A percentile compares a stretch with the other conserved stretches of the same genome.
These are phyloP conservation scores for Camponotus fellah DNA, from an alignment of 2,888 invertebrate genomes.

Conservation along the genomic window DNA sequence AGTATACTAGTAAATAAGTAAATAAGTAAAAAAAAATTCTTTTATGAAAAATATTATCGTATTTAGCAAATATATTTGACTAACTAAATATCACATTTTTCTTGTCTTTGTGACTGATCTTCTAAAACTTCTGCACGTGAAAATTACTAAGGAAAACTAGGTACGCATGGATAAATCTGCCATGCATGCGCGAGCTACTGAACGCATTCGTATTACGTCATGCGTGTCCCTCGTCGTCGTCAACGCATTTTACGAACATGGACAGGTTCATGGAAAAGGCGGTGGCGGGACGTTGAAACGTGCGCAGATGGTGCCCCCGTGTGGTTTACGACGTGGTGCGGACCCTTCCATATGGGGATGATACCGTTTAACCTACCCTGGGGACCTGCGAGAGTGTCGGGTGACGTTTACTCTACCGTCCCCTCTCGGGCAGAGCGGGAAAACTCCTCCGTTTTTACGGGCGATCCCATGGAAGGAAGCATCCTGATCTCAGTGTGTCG, in stretches of 20 bases:
- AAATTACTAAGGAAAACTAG: neutral
- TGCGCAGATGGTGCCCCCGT: slow-evolving; percentile 79
- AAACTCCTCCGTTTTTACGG: slow-evolving; percentile 60
- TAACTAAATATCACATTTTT: neutral
- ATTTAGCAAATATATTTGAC: neutral
- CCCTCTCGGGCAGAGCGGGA: slow-evolving; percentile 25
- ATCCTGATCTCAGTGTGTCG: slow-evolving; percentile 46
- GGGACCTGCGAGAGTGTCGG: slow-evolving; percentile 73
- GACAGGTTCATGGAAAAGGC: slow-evolving; percentile 69
- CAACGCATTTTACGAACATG: slow-evolving; percentile 48
- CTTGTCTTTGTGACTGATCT: neutral
- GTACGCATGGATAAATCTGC: slow-evolving; percentile 35
- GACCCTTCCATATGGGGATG: slow-evolving; percentile 77
- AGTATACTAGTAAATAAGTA: no score
- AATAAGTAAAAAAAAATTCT: no score
- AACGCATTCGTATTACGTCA: slow-evolving; percentile 33
- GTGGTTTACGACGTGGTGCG: slow-evolving; percentile 77
- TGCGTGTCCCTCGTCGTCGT: slow-evolving; percentile 37
- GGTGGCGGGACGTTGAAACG: slow-evolving; percentile 66
- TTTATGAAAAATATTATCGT: neutral
- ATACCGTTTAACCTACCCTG: slow-evolving; percentile 75
- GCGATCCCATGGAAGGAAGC: slow-evolving; percentile 40
- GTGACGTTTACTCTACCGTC: slow-evolving; percentile 62
- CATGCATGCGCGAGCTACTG: slow-evolving; percentile 31
- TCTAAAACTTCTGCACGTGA: neutral